phyloP scores from a whole-genome alignment of 2,113 vertebrate genomes.

The Malurus melanocephalus region DNA sequence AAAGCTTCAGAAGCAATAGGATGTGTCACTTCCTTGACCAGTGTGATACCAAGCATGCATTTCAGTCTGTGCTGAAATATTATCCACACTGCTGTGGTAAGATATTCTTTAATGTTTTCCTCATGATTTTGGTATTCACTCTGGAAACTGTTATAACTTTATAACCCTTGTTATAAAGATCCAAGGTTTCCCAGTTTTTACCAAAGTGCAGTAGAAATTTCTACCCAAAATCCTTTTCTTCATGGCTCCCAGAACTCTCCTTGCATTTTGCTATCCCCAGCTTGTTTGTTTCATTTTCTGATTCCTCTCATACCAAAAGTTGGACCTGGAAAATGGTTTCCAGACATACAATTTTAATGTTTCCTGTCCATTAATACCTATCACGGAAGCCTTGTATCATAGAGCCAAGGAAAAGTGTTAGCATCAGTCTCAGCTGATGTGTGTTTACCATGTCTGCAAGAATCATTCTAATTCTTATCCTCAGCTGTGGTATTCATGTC shows the following conservation, averaged over 20 bases:
- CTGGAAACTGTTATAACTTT: not conserved
- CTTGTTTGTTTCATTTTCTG: not conserved
- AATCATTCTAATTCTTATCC: not conserved
- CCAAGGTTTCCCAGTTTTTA: not conserved
- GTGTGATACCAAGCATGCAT: not conserved
- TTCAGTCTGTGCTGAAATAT: not conserved
- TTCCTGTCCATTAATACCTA: not conserved
- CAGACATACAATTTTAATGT: not conserved
- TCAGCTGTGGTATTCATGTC: not conserved
- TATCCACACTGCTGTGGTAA: not conserved
- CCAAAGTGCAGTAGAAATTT: not conserved
- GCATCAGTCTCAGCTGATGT: not conserved
- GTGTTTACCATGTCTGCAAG: not conserved
- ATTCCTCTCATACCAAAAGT: not conserved
- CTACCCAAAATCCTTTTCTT: not conserved
- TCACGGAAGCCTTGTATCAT: not conserved
- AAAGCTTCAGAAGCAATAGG: not conserved
- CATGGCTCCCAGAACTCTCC: not conserved
- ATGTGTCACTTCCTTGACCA: not conserved
- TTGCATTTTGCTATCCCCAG: not conserved
- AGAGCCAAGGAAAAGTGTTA: not conserved
- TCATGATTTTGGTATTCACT: not conserved
- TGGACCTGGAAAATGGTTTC: not conserved
- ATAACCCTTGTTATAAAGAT: not conserved
- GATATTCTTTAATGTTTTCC: not conserved